Percentiles rank a stretch among this genome's conserved stretches.
These are phyloP conservation scores for Microcebus lehilahytsara DNA, from an alignment of 2,113 vertebrate species.

Conservation along the genomic window DNA sequence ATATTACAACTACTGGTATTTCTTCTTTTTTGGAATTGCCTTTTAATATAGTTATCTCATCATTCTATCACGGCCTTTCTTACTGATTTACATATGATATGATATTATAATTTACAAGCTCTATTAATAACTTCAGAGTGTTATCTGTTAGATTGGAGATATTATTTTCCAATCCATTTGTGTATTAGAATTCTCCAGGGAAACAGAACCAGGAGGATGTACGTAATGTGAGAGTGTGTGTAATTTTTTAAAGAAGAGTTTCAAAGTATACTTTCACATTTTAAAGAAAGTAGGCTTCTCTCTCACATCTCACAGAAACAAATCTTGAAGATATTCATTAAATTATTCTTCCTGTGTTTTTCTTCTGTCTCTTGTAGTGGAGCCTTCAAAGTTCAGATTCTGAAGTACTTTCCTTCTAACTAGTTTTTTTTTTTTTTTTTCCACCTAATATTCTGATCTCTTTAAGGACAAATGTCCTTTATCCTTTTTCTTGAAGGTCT, in stretches of 20 bases:
- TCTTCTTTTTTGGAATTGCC: not conserved
- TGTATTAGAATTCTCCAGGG: not conserved
- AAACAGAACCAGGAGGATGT: not conserved
- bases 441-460: not conserved
- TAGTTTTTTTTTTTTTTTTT: conserved; percentile 25
- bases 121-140: not conserved
- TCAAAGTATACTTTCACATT: not conserved
- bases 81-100: not conserved
- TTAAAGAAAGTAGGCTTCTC: conserved; percentile 51
- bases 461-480: conserved; percentile 59
- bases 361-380: conserved; percentile 85
- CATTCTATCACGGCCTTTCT: not conserved
- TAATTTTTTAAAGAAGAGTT: not conserved
- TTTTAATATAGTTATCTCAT: not conserved
- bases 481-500: conserved; percentile 80
- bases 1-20: not conserved
- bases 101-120: not conserved
- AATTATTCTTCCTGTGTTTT: conserved; percentile 96
- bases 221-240: not conserved
- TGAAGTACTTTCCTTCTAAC: conserved; percentile 83
- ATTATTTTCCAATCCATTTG: not conserved
- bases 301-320: conserved; percentile 91
- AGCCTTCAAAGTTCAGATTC: conserved; percentile 89
- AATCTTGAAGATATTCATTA: conserved; percentile 97
- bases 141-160: not conserved